phyloP scores from a whole-genome alignment of 2,888 invertebrate genomes.

The Alentia gelatinosa region DNA sequence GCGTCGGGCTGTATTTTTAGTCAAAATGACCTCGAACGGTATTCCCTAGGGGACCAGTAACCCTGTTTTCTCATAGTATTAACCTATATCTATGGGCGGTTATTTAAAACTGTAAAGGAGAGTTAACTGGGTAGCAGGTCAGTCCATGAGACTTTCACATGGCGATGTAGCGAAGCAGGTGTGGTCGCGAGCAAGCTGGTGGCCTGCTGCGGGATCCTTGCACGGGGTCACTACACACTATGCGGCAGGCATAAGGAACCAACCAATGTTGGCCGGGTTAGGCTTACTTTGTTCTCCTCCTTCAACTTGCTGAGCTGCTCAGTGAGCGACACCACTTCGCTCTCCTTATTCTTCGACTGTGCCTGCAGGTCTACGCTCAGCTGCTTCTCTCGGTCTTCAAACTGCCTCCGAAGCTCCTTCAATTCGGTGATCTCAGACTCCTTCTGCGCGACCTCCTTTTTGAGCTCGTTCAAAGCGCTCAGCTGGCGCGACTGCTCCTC shows the following conservation, averaged over 20 bases:
- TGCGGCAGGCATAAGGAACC: not conserved
- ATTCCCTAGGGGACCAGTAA: no score
- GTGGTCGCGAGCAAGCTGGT: not conserved
- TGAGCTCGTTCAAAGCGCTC: not conserved
- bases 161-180: not conserved
- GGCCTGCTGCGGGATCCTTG: not conserved
- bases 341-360: slow-evolving; percentile 31
- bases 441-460: not conserved
- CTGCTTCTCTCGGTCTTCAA: not conserved
- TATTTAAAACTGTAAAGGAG: no score
- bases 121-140: no score
- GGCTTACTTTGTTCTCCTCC: slow-evolving; percentile 54
- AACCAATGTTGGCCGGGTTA: no score
- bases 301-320: slow-evolving; percentile 50
- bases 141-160: no score
- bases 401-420: not conserved
- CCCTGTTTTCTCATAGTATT: no score
- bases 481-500: not conserved
- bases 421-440: slow-evolving; percentile 9
- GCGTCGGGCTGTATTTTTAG: no score
- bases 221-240: not conserved
- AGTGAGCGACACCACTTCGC: not conserved
- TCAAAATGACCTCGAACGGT: no score
- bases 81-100: no score
- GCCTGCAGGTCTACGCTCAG: not conserved